These are phyloP conservation scores for Phortica magna DNA, from an alignment of 2,888 invertebrate genomes.

Conservation along the genomic window DNA sequence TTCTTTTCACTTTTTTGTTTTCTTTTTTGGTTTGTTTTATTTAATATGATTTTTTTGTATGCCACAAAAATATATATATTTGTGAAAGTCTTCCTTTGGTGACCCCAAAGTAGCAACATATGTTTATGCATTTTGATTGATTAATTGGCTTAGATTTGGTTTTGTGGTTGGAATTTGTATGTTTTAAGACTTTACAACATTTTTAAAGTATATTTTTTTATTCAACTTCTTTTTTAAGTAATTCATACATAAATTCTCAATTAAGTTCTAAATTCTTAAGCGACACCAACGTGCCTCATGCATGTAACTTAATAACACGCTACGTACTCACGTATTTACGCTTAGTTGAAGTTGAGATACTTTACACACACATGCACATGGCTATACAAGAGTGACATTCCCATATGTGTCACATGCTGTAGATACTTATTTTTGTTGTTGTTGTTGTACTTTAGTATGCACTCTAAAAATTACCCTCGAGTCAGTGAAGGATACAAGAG, in stretches of 20 bases:
- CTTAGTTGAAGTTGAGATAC: background rate
- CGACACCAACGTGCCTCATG: background rate
- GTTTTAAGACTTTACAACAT: background rate
- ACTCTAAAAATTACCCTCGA: background rate
- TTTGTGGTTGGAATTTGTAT: conserved; percentile 41
- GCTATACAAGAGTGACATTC: conserved; percentile 5
- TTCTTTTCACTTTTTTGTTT: conserved; percentile 11
- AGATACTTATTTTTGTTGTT: conserved; percentile 8
- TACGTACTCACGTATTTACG: no score
- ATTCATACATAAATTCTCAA: background rate
- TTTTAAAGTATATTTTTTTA: background rate
- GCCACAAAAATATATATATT: no score
- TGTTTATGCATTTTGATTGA: conserved; percentile 62
- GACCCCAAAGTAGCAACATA: conserved; percentile 49
- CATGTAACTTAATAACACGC: conserved; percentile 4
- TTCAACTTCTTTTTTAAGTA: background rate
- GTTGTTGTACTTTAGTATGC: conserved; percentile 9
- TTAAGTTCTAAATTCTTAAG: background rate
- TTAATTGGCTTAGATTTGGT: conserved; percentile 66
- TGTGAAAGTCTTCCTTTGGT: conserved; percentile 35
- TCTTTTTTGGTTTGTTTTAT: background rate
- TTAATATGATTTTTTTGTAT: conserved; percentile 23
- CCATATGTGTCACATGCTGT: conserved; percentile 23
- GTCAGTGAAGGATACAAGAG: background rate
- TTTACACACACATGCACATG: background rate